Conservation (phyloP, 2,888 invertebrate genomes). For the Leptinotarsa haldemani region DNA sequence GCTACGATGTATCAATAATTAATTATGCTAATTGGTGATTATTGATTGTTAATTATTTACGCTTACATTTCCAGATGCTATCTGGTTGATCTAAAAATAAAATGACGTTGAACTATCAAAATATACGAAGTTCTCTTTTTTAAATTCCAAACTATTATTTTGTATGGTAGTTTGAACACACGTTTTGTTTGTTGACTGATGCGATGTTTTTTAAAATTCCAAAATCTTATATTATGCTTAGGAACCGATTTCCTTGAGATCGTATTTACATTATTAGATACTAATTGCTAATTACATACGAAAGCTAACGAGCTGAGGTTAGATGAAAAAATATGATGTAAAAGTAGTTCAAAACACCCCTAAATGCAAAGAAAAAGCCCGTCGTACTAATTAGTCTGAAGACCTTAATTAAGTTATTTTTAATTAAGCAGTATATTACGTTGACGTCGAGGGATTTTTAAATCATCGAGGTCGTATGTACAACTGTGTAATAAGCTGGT, state of each 20-base stretch:
- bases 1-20: constrained; percentile 54
- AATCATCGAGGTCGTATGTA: constrained; percentile 52
- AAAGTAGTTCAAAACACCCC: constrained; percentile 43
- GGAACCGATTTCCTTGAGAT: constrained; percentile 19
- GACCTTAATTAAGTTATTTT: constrained; percentile 77
- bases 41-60: constrained; percentile 53
- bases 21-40: constrained; percentile 56
- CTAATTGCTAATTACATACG: constrained; percentile 49
- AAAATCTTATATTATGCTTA: not conserved
- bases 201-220: too few relatives aligned
- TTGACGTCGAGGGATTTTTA: constrained; percentile 55
- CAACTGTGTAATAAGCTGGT: constrained; percentile 48
- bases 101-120: too few relatives aligned
- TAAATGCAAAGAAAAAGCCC: constrained; percentile 61
- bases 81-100: constrained; percentile 8
- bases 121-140: too few relatives aligned
- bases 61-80: constrained; percentile 36
- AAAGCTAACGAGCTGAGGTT: constrained; percentile 63
- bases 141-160: too few relatives aligned
- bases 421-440: constrained; percentile 69
- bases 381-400: constrained; percentile 74
- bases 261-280: constrained; percentile 26
- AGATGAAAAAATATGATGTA: constrained; percentile 52
- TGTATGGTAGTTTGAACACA: too few relatives aligned
- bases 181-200: too few relatives aligned